A percentile compares a stretch with the other conserved stretches of the same genome.
These are phyloP conservation scores for Bathybates hornii DNA, from an alignment of 2,113 vertebrate species.

Conservation along the genomic window DNA sequence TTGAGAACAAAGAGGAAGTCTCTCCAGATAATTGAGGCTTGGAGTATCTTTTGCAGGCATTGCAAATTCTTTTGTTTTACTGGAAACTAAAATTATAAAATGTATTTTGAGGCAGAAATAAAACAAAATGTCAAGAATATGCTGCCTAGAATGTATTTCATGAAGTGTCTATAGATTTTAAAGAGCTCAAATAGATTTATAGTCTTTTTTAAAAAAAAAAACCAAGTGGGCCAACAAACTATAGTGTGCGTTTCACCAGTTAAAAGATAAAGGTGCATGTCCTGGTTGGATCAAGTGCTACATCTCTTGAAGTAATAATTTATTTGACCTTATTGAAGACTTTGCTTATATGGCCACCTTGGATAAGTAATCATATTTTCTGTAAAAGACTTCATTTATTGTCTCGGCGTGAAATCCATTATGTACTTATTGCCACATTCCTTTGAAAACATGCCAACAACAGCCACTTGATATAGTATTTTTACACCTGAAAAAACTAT, in stretches of 20 bases:
- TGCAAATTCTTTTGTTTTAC: neutral
- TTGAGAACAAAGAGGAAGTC: constrained; percentile 14
- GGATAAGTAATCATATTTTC: neutral
- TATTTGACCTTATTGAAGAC: neutral
- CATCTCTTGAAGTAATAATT: neutral
- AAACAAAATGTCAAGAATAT: constrained; percentile 1
- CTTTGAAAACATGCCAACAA: neutral
- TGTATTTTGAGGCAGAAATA: constrained; percentile 3
- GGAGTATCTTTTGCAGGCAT: neutral
- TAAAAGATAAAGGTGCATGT: neutral
- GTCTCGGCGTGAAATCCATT: neutral
- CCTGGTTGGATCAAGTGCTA: neutral
- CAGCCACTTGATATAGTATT: neutral
- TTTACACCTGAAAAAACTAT: neutral
- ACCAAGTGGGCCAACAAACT: neutral
- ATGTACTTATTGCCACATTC: neutral
- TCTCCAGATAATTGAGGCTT: neutral
- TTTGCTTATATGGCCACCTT: neutral
- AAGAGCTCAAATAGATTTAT: neutral
- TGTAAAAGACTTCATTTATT: neutral
- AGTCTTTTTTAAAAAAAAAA: neutral
- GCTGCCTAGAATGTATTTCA: neutral
- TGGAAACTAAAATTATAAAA: neutral
- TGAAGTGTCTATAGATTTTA: neutral
- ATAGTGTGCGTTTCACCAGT: neutral